Evolutionary conservation across 2,113 vertebrate genomes (phyloP).

Genomic region (Odontesthes bonariensis): DNA sequence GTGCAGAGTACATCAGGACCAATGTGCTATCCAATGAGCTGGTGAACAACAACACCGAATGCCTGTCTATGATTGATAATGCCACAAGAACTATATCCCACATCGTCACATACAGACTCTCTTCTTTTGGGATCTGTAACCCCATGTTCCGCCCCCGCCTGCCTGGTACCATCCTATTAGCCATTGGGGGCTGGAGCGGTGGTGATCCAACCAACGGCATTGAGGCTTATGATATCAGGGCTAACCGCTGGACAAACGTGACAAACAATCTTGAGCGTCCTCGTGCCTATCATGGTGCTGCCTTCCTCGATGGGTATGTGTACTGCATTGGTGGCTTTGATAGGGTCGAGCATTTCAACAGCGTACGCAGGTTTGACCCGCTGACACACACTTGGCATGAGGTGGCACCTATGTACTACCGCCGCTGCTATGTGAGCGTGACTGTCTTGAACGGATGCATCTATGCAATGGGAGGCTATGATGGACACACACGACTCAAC

Average conservation of each 20-base stretch:
- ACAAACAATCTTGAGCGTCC: neutral
- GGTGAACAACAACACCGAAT: neutral
- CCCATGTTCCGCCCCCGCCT: constrained; percentile 31
- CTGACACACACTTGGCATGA: constrained; percentile 38
- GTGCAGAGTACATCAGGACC: neutral
- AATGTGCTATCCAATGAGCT: constrained; percentile 28
- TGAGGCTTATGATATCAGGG: neutral
- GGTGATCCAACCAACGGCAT: constrained; percentile 5
- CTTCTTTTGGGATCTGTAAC: rapidly evolving
- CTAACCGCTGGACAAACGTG: constrained; percentile 20
- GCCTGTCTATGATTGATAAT: rapidly evolving
- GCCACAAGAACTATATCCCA: rapidly evolving
- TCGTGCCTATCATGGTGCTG: constrained; percentile 46
- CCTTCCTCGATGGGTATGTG: constrained; percentile 32
- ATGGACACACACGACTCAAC: constrained; percentile 1
- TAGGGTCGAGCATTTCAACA: constrained; percentile 23
- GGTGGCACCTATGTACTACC: constrained; percentile 35
- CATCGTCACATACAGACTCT: rapidly evolving
- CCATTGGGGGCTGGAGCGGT: constrained; percentile 42
- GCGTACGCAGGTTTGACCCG: constrained; percentile 23
- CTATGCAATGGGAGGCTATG: constrained; percentile 60
- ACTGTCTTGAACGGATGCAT: constrained; percentile 47
- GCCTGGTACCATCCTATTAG: constrained; percentile 48
- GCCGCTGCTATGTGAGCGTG: constrained; percentile 58
- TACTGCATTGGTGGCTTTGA: constrained; percentile 61